phyloP scores from a whole-genome alignment of 92 coral and sea anemone species.

The Paragorgia papillata region DNA sequence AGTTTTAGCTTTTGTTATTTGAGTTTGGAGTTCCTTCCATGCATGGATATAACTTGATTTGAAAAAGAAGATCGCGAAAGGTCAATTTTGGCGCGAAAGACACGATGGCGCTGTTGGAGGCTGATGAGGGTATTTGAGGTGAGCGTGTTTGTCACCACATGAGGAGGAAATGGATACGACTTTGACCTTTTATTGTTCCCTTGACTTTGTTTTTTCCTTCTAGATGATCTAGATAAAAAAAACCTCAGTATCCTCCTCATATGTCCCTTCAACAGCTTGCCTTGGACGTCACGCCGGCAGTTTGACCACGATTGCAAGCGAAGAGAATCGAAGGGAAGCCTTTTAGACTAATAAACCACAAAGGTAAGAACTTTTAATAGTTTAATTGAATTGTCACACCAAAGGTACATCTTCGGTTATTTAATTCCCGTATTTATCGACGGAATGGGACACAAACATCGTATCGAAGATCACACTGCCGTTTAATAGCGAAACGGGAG shows the following conservation, averaged over 20 bases:
- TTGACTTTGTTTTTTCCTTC: conserved; percentile 15
- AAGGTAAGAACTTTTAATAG: neutral
- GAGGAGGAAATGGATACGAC: conserved; percentile 22
- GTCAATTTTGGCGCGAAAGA: conserved; percentile 24
- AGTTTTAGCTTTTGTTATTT: neutral
- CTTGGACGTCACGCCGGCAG: no score
- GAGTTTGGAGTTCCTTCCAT: neutral
- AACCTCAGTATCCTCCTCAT: neutral
- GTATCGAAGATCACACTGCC: no score
- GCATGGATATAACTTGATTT: no score
- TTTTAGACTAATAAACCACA: neutral
- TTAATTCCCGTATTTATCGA: no score
- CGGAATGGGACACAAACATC: no score
- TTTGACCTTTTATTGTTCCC: conserved; percentile 36
- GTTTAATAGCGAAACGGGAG: no score
- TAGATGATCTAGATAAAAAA: neutral
- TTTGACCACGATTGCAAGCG: neutral
- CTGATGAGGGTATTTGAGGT: neutral
- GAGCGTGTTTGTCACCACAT: conserved; percentile 39
- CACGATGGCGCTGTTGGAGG: conserved; percentile 10
- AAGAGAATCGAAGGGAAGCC: neutral
- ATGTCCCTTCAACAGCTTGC: no score
- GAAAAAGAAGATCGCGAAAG: no score
- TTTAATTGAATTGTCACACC: no score
- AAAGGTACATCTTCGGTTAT: no score